Conservation (phyloP, 2,113 vertebrate species). For the Porphyrio hochstetteri region DNA sequence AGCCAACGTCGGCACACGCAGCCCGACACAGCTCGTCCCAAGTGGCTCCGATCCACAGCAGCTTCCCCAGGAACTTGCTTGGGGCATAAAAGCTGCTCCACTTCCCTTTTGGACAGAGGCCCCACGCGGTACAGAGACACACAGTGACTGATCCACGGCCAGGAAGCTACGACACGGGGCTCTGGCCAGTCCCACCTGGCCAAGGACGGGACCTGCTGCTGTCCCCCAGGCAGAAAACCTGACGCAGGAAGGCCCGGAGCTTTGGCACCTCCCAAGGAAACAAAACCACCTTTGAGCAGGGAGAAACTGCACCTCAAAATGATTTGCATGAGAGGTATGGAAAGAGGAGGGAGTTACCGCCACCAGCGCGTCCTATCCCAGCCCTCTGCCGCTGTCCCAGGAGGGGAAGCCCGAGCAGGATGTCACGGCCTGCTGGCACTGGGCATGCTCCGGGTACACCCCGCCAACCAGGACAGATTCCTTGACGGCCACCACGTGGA, state of each 20-base stretch:
- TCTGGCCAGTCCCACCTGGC: not conserved
- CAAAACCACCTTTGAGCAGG: not conserved
- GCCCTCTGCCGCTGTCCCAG: not conserved
- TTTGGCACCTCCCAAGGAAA: not conserved
- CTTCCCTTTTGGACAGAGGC: not conserved
- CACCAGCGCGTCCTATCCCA: accelerated
- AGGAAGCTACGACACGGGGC: not conserved
- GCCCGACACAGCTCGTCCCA: not conserved
- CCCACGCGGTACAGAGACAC: accelerated
- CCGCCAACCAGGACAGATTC: not conserved
- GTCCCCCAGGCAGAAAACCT: not conserved
- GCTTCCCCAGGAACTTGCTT: not conserved
- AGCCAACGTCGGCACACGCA: not conserved
- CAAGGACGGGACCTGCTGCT: not conserved
- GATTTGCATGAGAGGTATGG: not conserved
- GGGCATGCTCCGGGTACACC: accelerated
- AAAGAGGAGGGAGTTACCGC: not conserved
- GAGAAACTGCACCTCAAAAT: not conserved
- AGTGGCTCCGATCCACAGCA: not conserved
- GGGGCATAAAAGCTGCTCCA: not conserved
- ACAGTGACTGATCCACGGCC: accelerated
- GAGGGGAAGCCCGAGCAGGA: not conserved
- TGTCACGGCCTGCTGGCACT: accelerated
- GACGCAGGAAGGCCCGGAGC: not conserved
- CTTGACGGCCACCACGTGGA: not conserved